Evolutionary conservation across 2,888 invertebrate genomes (phyloP), one percentile per base, ranked within the genome.

Genomic region (Celastrina argiolus): DNA sequence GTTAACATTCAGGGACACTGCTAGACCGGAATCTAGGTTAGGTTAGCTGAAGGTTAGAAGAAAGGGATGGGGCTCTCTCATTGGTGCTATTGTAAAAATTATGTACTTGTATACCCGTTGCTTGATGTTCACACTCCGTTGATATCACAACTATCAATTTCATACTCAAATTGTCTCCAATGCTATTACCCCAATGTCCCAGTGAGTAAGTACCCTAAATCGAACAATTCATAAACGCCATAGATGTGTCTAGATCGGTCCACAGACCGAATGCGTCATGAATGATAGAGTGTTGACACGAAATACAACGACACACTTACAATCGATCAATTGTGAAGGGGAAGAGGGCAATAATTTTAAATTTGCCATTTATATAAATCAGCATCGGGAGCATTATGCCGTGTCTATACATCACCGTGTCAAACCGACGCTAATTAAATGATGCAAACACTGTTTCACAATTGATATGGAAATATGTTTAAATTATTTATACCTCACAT

Each of bases 291-390:
- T 39, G 61, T 61, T 34, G 36, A 61, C 61, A 61, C 36, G 61
- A 61, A 39, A 61, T 61, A 16, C 18, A 61, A 61, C 61, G 51
- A 56, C 58, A 22, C 18, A 59, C 34, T 34, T 39, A 22, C 59
- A 14, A 59, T 61, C 61, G 34, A 61, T 61, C 61, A 61, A 61
- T 61, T 61, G 36, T 36, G 34, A 61, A 61, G 61, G 59, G 61
- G 61, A 61, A 61, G 61, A 22, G 61, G 22, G 61, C 61, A 39
- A 61, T 61, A 61, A 39, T 14, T 61, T 61, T 36, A 61, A 61
- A 61, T 61, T 61, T 61, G 36, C 61, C 61, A 61, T 61, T 61
- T 61, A 36, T 61, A 61, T 61, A 61, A 61, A 59, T 59, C 59
- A 39, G 61, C 61, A 22, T 31, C 36, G 59, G 31, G 34, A 59